Evolutionary conservation across 2,888 invertebrate species (phyloP), one percentile per base, ranked within the genome.

Genomic region (Globia sparganii): DNA sequence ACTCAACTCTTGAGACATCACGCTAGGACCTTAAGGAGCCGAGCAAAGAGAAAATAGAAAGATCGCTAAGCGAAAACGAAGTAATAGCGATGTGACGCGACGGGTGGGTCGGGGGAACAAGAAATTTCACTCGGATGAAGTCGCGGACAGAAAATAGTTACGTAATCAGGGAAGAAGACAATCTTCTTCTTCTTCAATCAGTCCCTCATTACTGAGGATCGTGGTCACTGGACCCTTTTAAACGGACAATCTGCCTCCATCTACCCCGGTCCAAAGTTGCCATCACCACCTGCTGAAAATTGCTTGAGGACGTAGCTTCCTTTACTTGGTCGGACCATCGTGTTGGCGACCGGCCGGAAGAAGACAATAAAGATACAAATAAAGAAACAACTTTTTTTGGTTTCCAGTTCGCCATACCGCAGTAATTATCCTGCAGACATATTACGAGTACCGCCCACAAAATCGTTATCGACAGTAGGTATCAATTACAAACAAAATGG

Each of bases 401-500:
- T 6, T 69, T 28, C 13, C 4, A 15, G 4, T n/a, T 5, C 18
- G 6, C 21, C 53, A 53, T 70, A 67, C 4, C 61, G 4, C n/a
- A 43, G 34, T 31, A 72, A 34, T 37, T 53, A n/a, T 31, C 40
- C n/a, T 46, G 28, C 2, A 46, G n/a, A 34, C 25, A 64, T 28
- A 53, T 49, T n/a, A n/a, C n/a, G 31, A 21, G 21, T 40, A 75
- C 72, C 43, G 46, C 61, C 72, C 68, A 72, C 70, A 68, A 72
- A 72, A 72, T 80, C 71, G 65, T 69, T 76, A 75, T 78, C 70
- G 78, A 56, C 68, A 62, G 62, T 43, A 62, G 43, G 56, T 79
- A 77, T 79, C 80, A 86, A 86, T 85, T 80, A 87, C 87, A 88
- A 83, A 80, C 78, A 70, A 78, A 75, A 85, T 70, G 68, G 75